Evolutionary conservation across 1,140 invertebrate species (phyloP).

Genomic region (Formica selysi): DNA sequence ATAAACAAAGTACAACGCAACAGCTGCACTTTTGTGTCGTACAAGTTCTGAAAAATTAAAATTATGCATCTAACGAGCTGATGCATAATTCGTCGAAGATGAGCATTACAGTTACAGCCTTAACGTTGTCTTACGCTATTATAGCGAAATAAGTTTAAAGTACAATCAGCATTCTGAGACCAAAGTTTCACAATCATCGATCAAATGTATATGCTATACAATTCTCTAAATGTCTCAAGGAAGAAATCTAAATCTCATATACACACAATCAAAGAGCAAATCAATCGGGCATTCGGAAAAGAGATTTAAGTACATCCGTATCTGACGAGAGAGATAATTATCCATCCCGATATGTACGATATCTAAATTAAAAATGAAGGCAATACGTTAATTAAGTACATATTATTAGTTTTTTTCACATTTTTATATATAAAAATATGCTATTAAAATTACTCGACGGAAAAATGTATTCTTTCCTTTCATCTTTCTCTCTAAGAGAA

Average conservation of each 20-base stretch:
- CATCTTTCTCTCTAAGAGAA: neutral
- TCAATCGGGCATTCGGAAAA: neutral
- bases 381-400: too few species aligned
- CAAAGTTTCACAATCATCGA: neutral
- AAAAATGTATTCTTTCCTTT: neutral
- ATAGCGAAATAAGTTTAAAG: conserved; percentile 9
- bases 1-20: neutral
- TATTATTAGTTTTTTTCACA: neutral
- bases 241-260: neutral
- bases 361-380: neutral
- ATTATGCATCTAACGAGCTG: neutral
- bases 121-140: neutral
- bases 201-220: neutral
- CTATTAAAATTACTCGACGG: neutral
- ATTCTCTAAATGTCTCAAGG: neutral
- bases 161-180: neutral
- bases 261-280: too few species aligned
- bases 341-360: neutral
- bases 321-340: neutral
- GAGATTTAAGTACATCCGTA: neutral
- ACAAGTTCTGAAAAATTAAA: neutral
- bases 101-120: conserved; percentile 22
- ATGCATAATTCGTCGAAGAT: conserved; percentile 28
- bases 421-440: neutral
- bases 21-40: neutral